phyloP scores from a whole-genome alignment of 2,888 invertebrate species.

The Drosophila mulleri region DNA sequence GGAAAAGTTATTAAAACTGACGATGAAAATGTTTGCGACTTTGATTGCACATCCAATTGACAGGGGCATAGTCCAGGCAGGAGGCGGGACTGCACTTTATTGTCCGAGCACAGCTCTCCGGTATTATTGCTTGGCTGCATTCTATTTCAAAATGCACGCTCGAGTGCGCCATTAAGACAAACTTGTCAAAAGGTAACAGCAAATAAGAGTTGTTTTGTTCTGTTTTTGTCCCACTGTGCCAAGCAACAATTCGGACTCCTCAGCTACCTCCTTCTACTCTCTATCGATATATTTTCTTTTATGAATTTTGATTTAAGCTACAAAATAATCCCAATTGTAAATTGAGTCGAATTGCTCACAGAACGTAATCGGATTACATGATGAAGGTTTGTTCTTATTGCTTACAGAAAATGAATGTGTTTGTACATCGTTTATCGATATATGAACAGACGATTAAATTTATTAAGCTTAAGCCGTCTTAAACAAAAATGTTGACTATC shows the following conservation, averaged over 20 bases:
- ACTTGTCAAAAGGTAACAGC: conserved; percentile 47
- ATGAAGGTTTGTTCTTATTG: neutral
- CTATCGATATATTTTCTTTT: neutral
- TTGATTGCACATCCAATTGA: conserved; percentile 68
- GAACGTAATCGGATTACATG: conserved; percentile 5
- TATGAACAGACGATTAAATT: neutral
- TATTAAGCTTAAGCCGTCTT: neutral
- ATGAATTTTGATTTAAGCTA: conserved; percentile 4
- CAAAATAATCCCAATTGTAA: conserved; percentile 8
- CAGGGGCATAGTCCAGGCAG: conserved; percentile 8
- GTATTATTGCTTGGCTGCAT: conserved; percentile 34
- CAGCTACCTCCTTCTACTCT: neutral
- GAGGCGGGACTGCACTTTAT: neutral
- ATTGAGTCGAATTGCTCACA: conserved; percentile 1
- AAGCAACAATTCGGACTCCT: conserved; percentile 8
- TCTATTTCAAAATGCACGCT: conserved; percentile 34
- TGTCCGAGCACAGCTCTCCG: conserved; percentile 8
- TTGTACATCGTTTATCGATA: conserved; percentile 7
- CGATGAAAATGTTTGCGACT: conserved; percentile 63
- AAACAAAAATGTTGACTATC: too few species aligned
- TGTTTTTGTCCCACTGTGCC: conserved; percentile 40
- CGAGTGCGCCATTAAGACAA: conserved; percentile 18
- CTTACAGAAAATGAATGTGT: neutral
- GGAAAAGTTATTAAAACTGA: conserved; percentile 76
- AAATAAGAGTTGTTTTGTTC: conserved; percentile 67